phyloP scores from a whole-genome alignment of 2,113 vertebrate species.

The Gymnobelideus leadbeateri region DNA sequence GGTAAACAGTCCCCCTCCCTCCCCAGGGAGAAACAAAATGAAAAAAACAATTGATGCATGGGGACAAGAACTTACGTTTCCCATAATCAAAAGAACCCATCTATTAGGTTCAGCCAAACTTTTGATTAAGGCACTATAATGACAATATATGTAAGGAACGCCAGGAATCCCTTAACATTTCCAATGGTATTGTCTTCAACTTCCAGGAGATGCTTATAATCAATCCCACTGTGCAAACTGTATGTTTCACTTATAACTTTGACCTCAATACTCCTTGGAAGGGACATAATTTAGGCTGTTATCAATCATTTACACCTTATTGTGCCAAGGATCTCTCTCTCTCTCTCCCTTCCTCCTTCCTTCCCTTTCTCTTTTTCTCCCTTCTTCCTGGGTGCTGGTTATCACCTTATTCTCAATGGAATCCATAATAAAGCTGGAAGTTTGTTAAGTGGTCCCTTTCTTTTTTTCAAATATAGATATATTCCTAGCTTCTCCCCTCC shows the following conservation, averaged over 20 bases:
- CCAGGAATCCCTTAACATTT: neutral
- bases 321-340: neutral
- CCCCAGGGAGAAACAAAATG: neutral
- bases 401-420: neutral
- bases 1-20: neutral
- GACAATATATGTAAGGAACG: neutral
- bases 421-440: neutral
- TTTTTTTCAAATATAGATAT: conserved; percentile 30
- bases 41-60: neutral
- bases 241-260: neutral
- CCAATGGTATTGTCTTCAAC: neutral
- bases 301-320: neutral
- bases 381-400: neutral
- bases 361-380: neutral
- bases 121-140: neutral
- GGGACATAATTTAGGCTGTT: neutral
- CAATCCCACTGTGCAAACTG: neutral
- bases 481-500: neutral
- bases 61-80: neutral
- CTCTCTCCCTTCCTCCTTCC: neutral
- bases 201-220: neutral
- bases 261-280: neutral
- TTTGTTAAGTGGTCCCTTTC: conserved; percentile 11
- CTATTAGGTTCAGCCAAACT: neutral
- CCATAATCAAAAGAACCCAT: neutral